phyloP scores from a whole-genome alignment of 2,888 invertebrate species.

The Seladonia tumulorum region DNA sequence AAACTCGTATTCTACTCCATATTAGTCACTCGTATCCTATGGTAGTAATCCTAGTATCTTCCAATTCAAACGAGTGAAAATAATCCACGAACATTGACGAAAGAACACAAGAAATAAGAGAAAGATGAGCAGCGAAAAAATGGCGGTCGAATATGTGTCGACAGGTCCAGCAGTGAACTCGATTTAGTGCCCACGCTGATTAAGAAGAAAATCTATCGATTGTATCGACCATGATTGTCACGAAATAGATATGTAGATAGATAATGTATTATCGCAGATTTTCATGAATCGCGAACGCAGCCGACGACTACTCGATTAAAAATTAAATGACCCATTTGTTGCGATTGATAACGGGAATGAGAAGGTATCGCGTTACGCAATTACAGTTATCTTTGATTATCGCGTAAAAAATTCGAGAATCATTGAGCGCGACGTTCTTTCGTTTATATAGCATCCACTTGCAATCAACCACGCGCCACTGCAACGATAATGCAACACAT shows the following conservation, averaged over 20 bases:
- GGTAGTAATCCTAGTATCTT: no score
- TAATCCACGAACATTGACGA: not conserved
- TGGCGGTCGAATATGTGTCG: not conserved
- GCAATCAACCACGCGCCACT: slow-evolving; percentile 13
- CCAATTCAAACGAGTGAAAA: not conserved
- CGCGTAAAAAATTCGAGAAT: slow-evolving; percentile 11
- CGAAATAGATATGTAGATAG: not conserved
- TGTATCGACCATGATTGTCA: not conserved
- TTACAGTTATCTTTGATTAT: not conserved
- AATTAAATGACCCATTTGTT: not conserved
- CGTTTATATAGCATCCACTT: not conserved
- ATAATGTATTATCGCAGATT: not conserved
- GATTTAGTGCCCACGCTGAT: not conserved
- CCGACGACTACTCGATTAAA: not conserved
- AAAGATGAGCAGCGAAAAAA: not conserved
- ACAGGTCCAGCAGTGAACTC: not conserved
- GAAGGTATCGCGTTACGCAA: not conserved
- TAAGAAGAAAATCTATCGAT: not conserved
- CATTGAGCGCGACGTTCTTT: not conserved
- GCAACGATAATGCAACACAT: slow-evolving; percentile 41
- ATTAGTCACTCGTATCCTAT: no score
- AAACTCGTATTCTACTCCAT: not conserved
- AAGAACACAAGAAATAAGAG: not conserved
- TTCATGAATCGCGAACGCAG: not conserved
- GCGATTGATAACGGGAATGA: not conserved